A percentile compares a stretch with the other conserved stretches of the same genome.
Evolutionary conservation across 2,797 vertebrate genomes (phyloP).

Genomic region (Protosalanx chinensis): DNA sequence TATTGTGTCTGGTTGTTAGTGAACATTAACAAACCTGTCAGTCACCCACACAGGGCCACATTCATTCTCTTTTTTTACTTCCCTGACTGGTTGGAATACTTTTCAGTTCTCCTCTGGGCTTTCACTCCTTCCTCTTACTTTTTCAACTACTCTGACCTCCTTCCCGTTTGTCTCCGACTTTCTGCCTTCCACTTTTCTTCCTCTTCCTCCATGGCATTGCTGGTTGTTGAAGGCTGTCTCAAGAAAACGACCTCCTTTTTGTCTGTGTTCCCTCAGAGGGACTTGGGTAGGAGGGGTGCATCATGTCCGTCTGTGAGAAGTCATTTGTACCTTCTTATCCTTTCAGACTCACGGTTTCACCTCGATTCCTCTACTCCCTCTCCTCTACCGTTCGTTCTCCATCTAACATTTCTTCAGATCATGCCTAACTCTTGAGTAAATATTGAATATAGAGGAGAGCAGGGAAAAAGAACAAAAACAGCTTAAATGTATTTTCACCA

Average conservation of each 20-base stretch:
- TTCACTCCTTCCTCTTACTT: not conserved
- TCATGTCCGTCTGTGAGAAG: slow-evolving; percentile 67
- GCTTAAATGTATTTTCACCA: slow-evolving; percentile 19
- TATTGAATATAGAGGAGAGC: too few relatives aligned
- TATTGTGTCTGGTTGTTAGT: slow-evolving; percentile 64
- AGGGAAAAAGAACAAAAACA: slow-evolving; percentile 18
- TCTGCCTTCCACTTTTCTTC: slow-evolving; percentile 1
- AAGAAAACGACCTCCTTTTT: slow-evolving; percentile 65
- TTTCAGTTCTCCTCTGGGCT: not conserved
- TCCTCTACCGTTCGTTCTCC: not conserved
- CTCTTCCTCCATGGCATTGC: slow-evolving; percentile 26
- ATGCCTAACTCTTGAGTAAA: not conserved
- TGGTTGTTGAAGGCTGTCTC: slow-evolving; percentile 51
- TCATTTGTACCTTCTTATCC: slow-evolving; percentile 65
- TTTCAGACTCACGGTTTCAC: slow-evolving; percentile 22
- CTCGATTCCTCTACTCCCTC: not conserved
- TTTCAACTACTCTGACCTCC: not conserved
- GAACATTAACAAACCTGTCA: slow-evolving; percentile 69
- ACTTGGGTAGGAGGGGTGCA: slow-evolving; percentile 30
- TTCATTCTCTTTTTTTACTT: slow-evolving; percentile 22
- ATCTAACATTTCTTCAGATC: slow-evolving; percentile 36
- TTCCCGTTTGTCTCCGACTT: slow-evolving; percentile 7
- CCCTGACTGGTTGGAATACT: slow-evolving; percentile 27
- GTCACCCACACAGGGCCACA: slow-evolving; percentile 51
- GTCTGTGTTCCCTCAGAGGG: slow-evolving; percentile 44